These are phyloP conservation scores for Emmelina monodactyla DNA, from an alignment of 2,888 invertebrate species.

Conservation along the genomic window DNA sequence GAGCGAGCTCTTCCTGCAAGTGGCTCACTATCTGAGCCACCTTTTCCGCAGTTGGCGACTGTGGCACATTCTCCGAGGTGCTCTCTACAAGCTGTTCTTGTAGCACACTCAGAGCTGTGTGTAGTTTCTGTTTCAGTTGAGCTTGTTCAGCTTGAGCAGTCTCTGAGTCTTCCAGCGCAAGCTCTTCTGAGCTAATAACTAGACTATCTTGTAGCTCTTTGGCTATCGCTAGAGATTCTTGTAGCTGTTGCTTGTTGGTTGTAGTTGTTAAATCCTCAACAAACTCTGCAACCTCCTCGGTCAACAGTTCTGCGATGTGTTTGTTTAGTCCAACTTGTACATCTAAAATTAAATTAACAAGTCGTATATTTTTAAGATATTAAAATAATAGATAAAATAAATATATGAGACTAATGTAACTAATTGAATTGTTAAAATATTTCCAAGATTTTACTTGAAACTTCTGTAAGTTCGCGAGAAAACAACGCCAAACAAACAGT, in stretches of 20 bases:
- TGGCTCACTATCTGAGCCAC: slow-evolving; percentile 1
- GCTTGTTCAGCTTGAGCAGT: neutral
- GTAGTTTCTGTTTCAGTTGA: slow-evolving; percentile 6
- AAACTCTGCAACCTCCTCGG: neutral
- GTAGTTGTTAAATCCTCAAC: neutral
- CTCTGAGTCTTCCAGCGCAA: neutral
- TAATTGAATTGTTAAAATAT: no score
- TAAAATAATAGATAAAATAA: no score
- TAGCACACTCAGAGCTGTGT: slow-evolving; percentile 2
- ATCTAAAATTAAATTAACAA: neutral
- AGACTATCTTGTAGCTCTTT: slow-evolving; percentile 12
- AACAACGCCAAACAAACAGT: no score
- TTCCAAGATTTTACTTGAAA: no score
- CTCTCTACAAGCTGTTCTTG: slow-evolving; percentile 1
- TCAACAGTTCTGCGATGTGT: neutral
- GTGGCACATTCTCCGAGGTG: neutral
- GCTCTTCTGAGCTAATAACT: neutral
- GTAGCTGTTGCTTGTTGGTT: neutral
- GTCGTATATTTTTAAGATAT: no score
- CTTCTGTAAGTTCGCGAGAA: no score
- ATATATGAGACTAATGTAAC: no score
- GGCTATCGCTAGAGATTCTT: neutral
- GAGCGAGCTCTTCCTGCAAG: slow-evolving; percentile 8
- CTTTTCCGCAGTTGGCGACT: neutral
- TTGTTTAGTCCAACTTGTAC: slow-evolving; percentile 19